phyloP scores from a whole-genome alignment of 2,888 invertebrate species.

The Sphecodes monilicornis region DNA sequence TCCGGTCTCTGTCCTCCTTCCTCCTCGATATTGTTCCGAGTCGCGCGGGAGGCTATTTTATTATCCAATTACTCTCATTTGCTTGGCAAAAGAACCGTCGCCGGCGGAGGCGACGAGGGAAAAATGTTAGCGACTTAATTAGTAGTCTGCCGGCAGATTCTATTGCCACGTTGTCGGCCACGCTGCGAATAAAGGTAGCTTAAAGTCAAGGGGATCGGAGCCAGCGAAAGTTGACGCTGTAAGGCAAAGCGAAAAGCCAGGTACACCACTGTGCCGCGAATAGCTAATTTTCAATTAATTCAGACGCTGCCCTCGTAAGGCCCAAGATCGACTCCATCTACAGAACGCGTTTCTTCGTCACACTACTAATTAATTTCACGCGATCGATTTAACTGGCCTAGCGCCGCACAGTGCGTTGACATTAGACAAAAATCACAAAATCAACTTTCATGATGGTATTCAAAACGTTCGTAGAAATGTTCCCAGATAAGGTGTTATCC shows the following conservation, averaged over 20 bases:
- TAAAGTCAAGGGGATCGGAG: constrained; percentile 4
- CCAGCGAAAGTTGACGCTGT: not conserved
- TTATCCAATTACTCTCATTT: constrained; percentile 77
- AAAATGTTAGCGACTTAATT: constrained; percentile 73
- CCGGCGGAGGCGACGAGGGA: constrained; percentile 27
- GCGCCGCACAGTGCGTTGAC: not conserved
- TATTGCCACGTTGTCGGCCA: constrained; percentile 20
- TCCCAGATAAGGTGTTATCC: too few relatives aligned
- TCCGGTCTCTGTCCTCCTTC: constrained; percentile 25
- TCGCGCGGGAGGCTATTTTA: constrained; percentile 70
- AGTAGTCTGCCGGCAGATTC: constrained; percentile 65
- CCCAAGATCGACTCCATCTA: not conserved
- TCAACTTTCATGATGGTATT: too few relatives aligned
- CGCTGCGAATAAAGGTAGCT: constrained; percentile 1
- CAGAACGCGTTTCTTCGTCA: too few relatives aligned
- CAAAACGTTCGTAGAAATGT: too few relatives aligned
- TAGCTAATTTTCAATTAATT: constrained; percentile 2
- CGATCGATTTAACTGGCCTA: not conserved
- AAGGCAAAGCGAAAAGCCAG: not conserved
- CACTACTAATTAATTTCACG: not conserved
- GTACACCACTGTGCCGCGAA: not conserved
- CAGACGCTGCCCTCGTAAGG: not conserved
- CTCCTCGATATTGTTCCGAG: constrained; percentile 73
- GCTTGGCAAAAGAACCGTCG: constrained; percentile 65
- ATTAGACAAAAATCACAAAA: not conserved